These are phyloP conservation scores for Neolamprologus sp. DNA, from an alignment of 2,113 vertebrate genomes.

Conservation along the genomic window DNA sequence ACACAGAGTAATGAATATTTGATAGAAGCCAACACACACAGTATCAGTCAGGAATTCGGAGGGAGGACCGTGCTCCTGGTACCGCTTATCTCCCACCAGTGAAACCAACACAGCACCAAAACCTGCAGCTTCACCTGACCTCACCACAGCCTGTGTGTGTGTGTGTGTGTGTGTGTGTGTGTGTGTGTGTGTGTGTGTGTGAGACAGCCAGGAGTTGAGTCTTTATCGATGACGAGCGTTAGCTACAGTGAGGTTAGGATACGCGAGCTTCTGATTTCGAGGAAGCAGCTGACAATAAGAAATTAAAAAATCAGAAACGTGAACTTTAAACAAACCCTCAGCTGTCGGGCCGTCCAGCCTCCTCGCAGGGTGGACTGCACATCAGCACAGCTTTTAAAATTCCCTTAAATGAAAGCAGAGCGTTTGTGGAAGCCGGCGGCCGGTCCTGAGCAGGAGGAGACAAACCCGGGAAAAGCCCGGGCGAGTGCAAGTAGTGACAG, in stretches of 20 bases:
- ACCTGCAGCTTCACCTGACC: not conserved
- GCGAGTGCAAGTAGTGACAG: conserved; percentile 44
- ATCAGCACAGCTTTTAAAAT: not conserved
- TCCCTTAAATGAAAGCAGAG: not conserved
- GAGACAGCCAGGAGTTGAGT: conserved; percentile 22
- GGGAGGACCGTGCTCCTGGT: conserved; percentile 32
- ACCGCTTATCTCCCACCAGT: not conserved
- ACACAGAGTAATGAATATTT: not conserved
- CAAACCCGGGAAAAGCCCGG: not conserved
- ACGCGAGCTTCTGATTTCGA: not conserved
- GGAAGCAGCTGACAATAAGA: not conserved
- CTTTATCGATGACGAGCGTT: conserved; percentile 48
- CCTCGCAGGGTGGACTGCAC: not conserved
- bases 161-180: not conserved
- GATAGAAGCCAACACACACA: not conserved
- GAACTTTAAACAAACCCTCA: not conserved
- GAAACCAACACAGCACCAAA: not conserved
- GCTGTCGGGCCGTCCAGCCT: not conserved
- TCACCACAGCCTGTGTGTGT: not conserved
- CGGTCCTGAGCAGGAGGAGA: not conserved
- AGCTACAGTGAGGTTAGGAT: conserved; percentile 7
- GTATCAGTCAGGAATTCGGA: conserved; percentile 5
- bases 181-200: not conserved
- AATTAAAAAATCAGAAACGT: not conserved
- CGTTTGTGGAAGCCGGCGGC: not conserved